phyloP scores from a whole-genome alignment of 2,888 invertebrate genomes.

The Anthophora plumipes region DNA sequence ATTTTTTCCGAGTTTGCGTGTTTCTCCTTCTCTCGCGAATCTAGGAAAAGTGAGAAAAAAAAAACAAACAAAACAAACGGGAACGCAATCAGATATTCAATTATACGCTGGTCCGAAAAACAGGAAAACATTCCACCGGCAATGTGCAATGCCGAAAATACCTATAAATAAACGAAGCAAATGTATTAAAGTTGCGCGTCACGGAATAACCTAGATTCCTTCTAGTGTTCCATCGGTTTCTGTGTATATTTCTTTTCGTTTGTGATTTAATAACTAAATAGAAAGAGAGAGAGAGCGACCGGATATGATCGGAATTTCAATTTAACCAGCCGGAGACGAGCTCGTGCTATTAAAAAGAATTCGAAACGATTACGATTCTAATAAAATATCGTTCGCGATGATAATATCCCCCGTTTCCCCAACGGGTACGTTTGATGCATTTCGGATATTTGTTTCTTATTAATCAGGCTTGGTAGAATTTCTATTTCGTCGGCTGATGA shows the following conservation, averaged over 20 bases:
- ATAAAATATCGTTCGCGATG: constrained; percentile 13
- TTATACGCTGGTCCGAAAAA: constrained; percentile 11
- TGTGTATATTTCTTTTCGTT: constrained; percentile 31
- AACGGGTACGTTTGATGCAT: constrained; percentile 30
- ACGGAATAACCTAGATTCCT: constrained; percentile 61
- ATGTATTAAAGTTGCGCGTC: constrained; percentile 55
- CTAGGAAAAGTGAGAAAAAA: too few species aligned
- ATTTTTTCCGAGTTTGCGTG: neutral
- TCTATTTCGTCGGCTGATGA: neutral
- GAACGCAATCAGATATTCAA: constrained; percentile 4
- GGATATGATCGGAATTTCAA: constrained; percentile 51
- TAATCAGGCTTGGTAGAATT: constrained; percentile 8
- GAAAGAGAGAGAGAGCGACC: constrained; percentile 13
- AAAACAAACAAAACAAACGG: too few species aligned
- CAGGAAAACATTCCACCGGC: neutral
- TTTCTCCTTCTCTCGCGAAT: neutral
- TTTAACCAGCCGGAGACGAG: constrained; percentile 16
- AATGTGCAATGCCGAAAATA: constrained; percentile 42
- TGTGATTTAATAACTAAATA: constrained; percentile 55
- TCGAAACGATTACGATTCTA: constrained; percentile 37
- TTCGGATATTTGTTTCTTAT: constrained; percentile 21
- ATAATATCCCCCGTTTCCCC: constrained; percentile 28
- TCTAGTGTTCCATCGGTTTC: constrained; percentile 20
- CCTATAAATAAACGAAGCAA: constrained; percentile 49
- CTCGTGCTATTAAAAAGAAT: constrained; percentile 11